phyloP scores from a whole-genome alignment of 2,113 vertebrate species.

The Gulo gulo region DNA sequence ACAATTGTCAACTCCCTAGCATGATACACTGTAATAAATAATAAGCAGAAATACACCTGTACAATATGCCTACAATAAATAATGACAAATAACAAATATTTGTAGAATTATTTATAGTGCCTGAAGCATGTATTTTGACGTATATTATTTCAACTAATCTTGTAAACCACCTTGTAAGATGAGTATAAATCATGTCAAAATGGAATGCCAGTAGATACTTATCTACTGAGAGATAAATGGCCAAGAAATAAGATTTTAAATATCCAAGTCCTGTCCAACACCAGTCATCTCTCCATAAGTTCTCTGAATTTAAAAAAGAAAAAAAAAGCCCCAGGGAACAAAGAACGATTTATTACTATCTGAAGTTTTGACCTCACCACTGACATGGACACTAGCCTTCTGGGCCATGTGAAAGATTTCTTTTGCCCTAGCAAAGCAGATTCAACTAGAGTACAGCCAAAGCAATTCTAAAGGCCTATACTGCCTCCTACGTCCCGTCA shows the following conservation, averaged over 20 bases:
- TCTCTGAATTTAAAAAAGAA: not conserved
- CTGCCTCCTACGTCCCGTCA: not conserved
- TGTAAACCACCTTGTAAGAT: conserved; percentile 57
- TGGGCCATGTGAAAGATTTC: not conserved
- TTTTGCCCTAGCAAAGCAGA: not conserved
- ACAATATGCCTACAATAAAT: conserved; percentile 60
- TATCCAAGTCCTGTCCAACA: conserved; percentile 26
- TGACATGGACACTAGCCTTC: not conserved
- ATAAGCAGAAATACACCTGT: conserved; percentile 47
- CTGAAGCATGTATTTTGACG: conserved; percentile 59
- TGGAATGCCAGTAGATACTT: conserved; percentile 49
- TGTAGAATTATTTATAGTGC: conserved; percentile 62
- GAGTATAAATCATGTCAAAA: conserved; percentile 61
- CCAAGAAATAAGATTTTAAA: conserved; percentile 59
- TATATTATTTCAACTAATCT: conserved; percentile 64
- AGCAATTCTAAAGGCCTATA: not conserved
- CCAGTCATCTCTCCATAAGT: not conserved
- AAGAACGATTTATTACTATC: not conserved
- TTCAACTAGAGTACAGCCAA: not conserved
- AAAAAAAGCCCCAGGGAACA: not conserved
- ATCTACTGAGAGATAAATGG: conserved; percentile 52
- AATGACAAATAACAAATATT: conserved; percentile 65
- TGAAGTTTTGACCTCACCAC: not conserved
- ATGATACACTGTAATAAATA: conserved; percentile 54
- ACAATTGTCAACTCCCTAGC: conserved; percentile 43